A percentile compares a stretch with the other conserved stretches of the same genome.
These are phyloP conservation scores for Nomada ruficornis DNA, from an alignment of 2,888 invertebrate species.

Conservation along the genomic window DNA sequence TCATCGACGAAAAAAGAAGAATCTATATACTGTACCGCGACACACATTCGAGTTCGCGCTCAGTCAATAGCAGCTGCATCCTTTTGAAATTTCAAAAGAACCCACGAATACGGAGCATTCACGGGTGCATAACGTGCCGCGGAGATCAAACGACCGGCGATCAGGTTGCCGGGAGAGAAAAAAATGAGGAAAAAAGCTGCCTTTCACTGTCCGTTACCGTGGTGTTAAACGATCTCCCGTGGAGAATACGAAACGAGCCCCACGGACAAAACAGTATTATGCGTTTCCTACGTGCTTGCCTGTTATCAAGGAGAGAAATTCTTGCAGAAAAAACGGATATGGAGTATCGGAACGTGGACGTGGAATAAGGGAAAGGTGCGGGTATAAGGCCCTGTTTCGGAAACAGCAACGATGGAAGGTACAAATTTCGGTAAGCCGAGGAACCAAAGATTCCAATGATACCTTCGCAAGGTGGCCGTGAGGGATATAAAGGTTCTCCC, in stretches of 20 bases:
- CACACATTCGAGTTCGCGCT: slow-evolving; percentile 52
- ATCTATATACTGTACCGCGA: slow-evolving; percentile 52
- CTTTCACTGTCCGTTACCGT: neutral
- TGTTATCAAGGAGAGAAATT: neutral
- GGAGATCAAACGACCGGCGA: neutral
- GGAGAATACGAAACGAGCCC: too few relatives aligned
- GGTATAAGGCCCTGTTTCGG: neutral
- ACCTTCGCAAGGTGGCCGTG: slow-evolving; percentile 82
- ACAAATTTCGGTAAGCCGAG: slow-evolving; percentile 60
- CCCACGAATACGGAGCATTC: neutral
- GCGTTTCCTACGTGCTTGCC: neutral
- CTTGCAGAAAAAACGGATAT: neutral
- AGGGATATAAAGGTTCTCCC: slow-evolving; percentile 80
- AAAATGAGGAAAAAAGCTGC: neutral
- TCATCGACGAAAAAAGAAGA: slow-evolving; percentile 57
- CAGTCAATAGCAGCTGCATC: slow-evolving; percentile 45
- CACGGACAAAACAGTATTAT: neutral
- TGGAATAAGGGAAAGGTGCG: too few relatives aligned
- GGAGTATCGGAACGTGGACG: neutral
- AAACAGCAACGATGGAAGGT: slow-evolving; percentile 46
- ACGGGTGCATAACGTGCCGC: neutral
- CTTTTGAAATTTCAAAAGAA: slow-evolving; percentile 40
- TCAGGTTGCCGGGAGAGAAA: neutral
- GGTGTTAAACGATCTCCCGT: neutral
- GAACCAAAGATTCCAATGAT: slow-evolving; percentile 80